These are phyloP conservation scores for Mus minutoides DNA, from an alignment of 2,797 vertebrate species.

Conservation along the genomic window DNA sequence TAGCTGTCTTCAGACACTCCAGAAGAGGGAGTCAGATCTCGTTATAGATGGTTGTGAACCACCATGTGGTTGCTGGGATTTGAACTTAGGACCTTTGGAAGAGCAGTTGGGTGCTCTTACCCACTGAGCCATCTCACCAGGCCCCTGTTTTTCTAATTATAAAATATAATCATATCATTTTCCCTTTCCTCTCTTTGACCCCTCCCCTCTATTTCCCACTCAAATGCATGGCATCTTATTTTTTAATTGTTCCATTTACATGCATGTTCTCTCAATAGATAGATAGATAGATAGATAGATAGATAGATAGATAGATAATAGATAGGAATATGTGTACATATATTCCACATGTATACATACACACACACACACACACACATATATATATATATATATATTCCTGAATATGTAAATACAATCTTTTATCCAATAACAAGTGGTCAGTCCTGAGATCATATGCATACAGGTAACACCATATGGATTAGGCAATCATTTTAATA, in stretches of 20 bases:
- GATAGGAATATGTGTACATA: too few species aligned
- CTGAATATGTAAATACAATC: neutral
- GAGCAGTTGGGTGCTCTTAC: too few species aligned
- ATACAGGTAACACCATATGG: neutral
- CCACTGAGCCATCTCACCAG: too few species aligned
- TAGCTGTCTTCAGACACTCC: too few species aligned
- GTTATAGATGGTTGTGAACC: too few species aligned
- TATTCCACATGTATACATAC: too few species aligned
- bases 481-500: neutral
- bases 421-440: neutral
- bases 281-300: too few species aligned
- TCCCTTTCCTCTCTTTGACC: neutral
- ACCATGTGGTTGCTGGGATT: too few species aligned
- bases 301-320: neutral
- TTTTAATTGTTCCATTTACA: neutral
- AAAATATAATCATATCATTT: neutral
- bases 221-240: neutral
- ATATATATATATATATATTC: neutral
- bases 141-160: neutral
- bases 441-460: neutral
- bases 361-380: neutral
- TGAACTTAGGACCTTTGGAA: too few species aligned
- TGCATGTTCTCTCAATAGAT: neutral
- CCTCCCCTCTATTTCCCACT: neutral
- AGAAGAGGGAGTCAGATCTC: too few species aligned